These are phyloP conservation scores for Amphiprion clarkii DNA, from an alignment of 2,797 vertebrate species.

Conservation along the genomic window DNA sequence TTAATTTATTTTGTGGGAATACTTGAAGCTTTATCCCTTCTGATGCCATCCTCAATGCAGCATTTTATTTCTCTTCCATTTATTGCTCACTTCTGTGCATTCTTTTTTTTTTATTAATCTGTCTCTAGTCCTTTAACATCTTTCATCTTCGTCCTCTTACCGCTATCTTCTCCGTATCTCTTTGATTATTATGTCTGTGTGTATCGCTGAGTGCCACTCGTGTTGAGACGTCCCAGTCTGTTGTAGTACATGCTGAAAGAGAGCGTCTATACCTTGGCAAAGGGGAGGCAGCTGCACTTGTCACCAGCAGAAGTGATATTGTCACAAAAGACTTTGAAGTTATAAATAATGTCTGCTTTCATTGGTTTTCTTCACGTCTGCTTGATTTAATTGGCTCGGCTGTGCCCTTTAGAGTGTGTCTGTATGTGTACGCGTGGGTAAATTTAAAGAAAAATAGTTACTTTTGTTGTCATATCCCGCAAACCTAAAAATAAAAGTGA, in stretches of 20 bases:
- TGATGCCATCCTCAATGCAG: slow-evolving; percentile 32
- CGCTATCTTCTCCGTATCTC: slow-evolving; percentile 11
- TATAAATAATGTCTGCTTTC: slow-evolving; percentile 57
- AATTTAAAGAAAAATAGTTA: slow-evolving; percentile 18
- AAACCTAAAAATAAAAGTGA: slow-evolving; percentile 38
- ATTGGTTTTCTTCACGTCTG: slow-evolving; percentile 38
- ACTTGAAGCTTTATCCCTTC: slow-evolving; percentile 28
- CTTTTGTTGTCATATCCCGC: slow-evolving; percentile 32
- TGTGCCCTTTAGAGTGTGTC: slow-evolving; percentile 11
- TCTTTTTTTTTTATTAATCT: slow-evolving; percentile 37
- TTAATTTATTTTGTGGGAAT: slow-evolving; percentile 25
- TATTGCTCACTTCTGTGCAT: neutral
- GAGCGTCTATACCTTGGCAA: slow-evolving; percentile 31
- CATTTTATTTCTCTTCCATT: neutral
- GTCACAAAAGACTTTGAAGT: slow-evolving; percentile 67
- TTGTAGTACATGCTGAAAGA: slow-evolving; percentile 33
- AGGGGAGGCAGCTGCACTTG: slow-evolving; percentile 32
- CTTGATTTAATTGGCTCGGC: slow-evolving; percentile 56
- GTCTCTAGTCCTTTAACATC: slow-evolving; percentile 36
- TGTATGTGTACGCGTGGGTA: neutral
- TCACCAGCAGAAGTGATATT: slow-evolving; percentile 32
- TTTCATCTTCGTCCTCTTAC: slow-evolving; percentile 50
- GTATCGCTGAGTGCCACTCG: slow-evolving; percentile 22
- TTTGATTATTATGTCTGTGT: slow-evolving; percentile 32
- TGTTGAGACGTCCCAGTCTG: slow-evolving; percentile 28